phyloP scores from a whole-genome alignment of 2,888 invertebrate species.

The Ethmia dodecea region DNA sequence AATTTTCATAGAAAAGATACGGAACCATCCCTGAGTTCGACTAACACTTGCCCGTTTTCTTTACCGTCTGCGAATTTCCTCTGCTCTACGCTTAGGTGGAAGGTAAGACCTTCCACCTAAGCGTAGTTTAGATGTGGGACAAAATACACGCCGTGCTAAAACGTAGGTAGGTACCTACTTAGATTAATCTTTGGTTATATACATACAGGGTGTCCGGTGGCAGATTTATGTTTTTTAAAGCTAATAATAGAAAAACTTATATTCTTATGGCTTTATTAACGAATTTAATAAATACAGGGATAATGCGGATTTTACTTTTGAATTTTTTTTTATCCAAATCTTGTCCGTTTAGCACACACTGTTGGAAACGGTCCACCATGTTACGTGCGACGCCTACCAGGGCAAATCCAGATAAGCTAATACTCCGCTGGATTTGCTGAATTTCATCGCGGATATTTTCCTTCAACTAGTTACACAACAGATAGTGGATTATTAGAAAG shows the following conservation, averaged over 20 bases:
- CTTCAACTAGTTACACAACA: constrained; percentile 16
- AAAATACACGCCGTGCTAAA: too few species aligned
- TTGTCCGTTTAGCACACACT: constrained; percentile 20
- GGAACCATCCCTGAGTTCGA: too few species aligned
- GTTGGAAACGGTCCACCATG: constrained; percentile 21
- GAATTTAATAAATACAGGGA: constrained; percentile 5
- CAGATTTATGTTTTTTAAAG: constrained; percentile 10
- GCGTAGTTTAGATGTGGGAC: too few species aligned
- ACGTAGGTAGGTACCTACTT: too few species aligned
- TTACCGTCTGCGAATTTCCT: too few species aligned
- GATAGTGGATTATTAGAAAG: constrained; percentile 11
- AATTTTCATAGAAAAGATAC: too few species aligned
- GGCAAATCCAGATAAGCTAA: too few species aligned
- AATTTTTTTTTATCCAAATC: constrained; percentile 21
- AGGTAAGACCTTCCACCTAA: too few species aligned
- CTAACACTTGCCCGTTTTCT: too few species aligned
- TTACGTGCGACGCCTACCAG: constrained; percentile 12
- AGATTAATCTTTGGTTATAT: too few species aligned
- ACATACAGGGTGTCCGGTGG: constrained; percentile 1
- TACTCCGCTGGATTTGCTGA: constrained; percentile 18
- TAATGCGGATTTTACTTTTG: constrained; percentile 22
- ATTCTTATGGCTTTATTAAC: constrained; percentile 1
- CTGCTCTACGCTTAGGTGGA: too few species aligned
- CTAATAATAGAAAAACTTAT: constrained; percentile 13
- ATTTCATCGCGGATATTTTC: constrained; percentile 22